A percentile compares a stretch with the other conserved stretches of the same genome.
Conservation (phyloP, 2,797 vertebrate genomes). For the Lindbergichthys nudifrons region DNA sequence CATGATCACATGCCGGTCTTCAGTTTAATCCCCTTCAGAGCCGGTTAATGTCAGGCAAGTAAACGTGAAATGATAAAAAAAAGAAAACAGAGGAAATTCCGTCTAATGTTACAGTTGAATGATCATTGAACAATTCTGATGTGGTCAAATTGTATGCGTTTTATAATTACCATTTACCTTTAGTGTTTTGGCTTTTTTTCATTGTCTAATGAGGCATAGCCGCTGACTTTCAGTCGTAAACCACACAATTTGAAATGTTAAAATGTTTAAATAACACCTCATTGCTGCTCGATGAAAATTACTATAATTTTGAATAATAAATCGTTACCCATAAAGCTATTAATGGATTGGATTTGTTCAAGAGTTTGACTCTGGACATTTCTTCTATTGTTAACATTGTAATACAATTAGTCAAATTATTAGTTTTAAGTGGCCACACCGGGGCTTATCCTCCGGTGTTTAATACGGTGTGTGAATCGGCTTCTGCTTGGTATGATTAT, state of each 20-base stretch:
- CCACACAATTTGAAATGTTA: slow-evolving; percentile 25
- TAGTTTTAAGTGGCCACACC: slow-evolving; percentile 20
- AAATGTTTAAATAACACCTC: slow-evolving; percentile 36
- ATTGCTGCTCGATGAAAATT: slow-evolving; percentile 46
- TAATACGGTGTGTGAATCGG: slow-evolving; percentile 23
- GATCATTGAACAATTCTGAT: slow-evolving; percentile 26
- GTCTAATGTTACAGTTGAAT: not conserved
- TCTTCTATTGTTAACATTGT: slow-evolving; percentile 44
- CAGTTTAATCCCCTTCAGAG: slow-evolving; percentile 19
- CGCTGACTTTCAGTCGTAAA: slow-evolving; percentile 48
- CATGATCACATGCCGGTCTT: slow-evolving; percentile 16
- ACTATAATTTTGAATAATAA: slow-evolving; percentile 56
- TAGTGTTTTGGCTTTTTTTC: slow-evolving; percentile 35
- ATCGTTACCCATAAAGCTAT: slow-evolving; percentile 35
- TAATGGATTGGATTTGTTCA: slow-evolving; percentile 52
- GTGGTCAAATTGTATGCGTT: slow-evolving; percentile 29
- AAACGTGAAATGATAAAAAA: not conserved
- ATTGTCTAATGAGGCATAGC: slow-evolving; percentile 30
- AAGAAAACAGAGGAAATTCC: not conserved
- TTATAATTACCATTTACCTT: slow-evolving; percentile 33
- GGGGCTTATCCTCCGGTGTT: slow-evolving; percentile 10
- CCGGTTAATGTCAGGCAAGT: slow-evolving; percentile 4
- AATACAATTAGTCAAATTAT: slow-evolving; percentile 54
- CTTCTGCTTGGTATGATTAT: slow-evolving; percentile 3
- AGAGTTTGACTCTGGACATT: slow-evolving; percentile 52